A percentile compares a stretch with the other conserved stretches of the same genome.
These are phyloP conservation scores for Galerucella nymphaeae DNA, from an alignment of 2,888 invertebrate species.

Conservation along the genomic window DNA sequence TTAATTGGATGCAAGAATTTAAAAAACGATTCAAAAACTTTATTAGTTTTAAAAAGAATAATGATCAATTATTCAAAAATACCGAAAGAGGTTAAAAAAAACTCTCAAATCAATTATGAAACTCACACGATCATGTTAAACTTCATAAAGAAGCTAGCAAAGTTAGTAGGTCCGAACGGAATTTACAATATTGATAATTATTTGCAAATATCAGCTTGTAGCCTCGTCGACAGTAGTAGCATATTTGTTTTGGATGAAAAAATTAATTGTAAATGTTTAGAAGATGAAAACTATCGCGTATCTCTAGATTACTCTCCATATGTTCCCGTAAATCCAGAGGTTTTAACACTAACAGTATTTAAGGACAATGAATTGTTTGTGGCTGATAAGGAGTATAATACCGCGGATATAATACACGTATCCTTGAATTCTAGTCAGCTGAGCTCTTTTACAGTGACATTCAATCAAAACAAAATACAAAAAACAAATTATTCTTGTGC, in stretches of 20 bases:
- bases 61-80: conserved; percentile 37
- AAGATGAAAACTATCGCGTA: neutral
- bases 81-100: conserved; percentile 9
- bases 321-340: neutral
- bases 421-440: neutral
- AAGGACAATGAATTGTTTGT: conserved; percentile 19
- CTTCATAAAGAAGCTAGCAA: conserved; percentile 9
- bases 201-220: conserved; percentile 16
- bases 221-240: neutral
- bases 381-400: neutral
- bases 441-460: neutral
- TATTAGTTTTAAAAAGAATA: conserved; percentile 28
- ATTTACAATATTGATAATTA: conserved; percentile 8
- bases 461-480: neutral
- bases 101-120: conserved; percentile 24
- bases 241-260: conserved; percentile 3
- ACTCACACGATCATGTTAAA: conserved; percentile 13
- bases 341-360: conserved; percentile 11
- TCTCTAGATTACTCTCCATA: conserved; percentile 2
- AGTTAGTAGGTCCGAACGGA: neutral
- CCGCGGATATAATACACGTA: neutral
- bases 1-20: conserved; percentile 27
- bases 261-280: neutral
- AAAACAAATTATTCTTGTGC: conserved; percentile 2
- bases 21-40: neutral